Percentiles rank a stretch among this genome's conserved stretches.
These are phyloP conservation scores for Eubasilissa regina DNA, from an alignment of 1,140 invertebrate genomes.

Conservation along the genomic window DNA sequence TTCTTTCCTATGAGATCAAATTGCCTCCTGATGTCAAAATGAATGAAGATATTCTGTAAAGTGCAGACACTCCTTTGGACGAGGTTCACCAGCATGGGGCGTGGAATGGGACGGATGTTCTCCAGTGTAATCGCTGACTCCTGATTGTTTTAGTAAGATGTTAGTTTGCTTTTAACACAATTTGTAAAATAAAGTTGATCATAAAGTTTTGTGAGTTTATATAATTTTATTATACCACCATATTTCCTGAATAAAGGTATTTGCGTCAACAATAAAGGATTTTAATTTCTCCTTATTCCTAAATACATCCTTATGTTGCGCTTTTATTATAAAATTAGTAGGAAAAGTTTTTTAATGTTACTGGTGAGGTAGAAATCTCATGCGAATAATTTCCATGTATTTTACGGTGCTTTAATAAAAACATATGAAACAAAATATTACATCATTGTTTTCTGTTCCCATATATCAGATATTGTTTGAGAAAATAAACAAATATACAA, in stretches of 20 bases:
- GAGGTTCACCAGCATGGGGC: background rate
- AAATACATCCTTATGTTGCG: constrained; percentile 49
- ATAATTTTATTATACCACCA: constrained; percentile 30
- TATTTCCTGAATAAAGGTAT: constrained; percentile 50
- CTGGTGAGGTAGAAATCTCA: constrained; percentile 12
- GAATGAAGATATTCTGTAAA: background rate
- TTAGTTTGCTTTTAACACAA: constrained; percentile 59
- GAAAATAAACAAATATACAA: background rate
- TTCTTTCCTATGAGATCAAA: constrained; percentile 6
- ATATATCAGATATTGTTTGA: background rate
- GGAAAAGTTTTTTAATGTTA: constrained; percentile 15
- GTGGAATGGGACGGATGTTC: background rate
- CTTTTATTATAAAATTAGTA: constrained; percentile 16
- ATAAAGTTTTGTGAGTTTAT: constrained; percentile 45
- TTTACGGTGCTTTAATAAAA: constrained; percentile 23
- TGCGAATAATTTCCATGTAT: constrained; percentile 8
- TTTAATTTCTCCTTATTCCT: constrained; percentile 55
- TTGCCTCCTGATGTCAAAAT: constrained; percentile 4
- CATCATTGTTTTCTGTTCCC: constrained; percentile 20
- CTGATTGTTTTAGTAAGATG: constrained; percentile 56
- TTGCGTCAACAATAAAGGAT: constrained; percentile 53
- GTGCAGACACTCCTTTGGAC: background rate
- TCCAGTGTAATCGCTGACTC: background rate
- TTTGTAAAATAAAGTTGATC: constrained; percentile 50
- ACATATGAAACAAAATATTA: constrained; percentile 3